These are phyloP conservation scores for Isoperla grammatica DNA, from an alignment of 2,888 invertebrate genomes.

Conservation along the genomic window DNA sequence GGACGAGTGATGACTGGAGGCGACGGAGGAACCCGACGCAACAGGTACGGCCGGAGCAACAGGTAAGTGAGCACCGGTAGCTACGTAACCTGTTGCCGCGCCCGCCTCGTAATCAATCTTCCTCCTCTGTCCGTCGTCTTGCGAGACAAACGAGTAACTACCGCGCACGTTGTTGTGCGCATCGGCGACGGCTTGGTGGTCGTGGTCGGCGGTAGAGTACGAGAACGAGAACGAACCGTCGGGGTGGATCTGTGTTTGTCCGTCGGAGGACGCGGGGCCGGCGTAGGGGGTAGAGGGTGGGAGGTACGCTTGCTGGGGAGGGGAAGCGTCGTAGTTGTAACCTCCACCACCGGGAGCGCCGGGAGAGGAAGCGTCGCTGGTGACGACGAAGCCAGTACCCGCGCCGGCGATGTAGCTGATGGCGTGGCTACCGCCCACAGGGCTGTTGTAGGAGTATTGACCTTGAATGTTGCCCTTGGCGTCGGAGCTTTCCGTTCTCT, in stretches of 20 bases:
- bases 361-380: constrained; percentile 33
- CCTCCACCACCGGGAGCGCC: constrained; percentile 17
- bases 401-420: constrained; percentile 37
- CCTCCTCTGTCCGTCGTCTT: constrained; percentile 32
- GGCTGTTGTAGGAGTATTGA: constrained; percentile 31
- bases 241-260: not conserved
- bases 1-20: not conserved
- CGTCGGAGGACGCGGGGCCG: not conserved
- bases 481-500: constrained; percentile 37
- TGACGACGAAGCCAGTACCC: constrained; percentile 37
- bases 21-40: not conserved
- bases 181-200: constrained; percentile 40
- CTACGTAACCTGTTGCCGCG: constrained; percentile 33
- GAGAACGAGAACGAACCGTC: constrained; percentile 39
- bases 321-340: not conserved
- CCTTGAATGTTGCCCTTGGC: constrained; percentile 36
- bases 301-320: not conserved
- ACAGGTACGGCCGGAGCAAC: constrained; percentile 9
- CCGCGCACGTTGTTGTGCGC: constrained; percentile 37
- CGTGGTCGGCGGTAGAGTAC: constrained; percentile 38
- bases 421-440: constrained; percentile 14
- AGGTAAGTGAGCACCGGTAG: constrained; percentile 34
- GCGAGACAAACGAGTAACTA: constrained; percentile 31
- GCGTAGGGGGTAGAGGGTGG: no score
- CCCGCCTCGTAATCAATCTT: constrained; percentile 34